These are phyloP conservation scores for Torymus auratus DNA, from an alignment of 2,888 invertebrate genomes.

Conservation along the genomic window DNA sequence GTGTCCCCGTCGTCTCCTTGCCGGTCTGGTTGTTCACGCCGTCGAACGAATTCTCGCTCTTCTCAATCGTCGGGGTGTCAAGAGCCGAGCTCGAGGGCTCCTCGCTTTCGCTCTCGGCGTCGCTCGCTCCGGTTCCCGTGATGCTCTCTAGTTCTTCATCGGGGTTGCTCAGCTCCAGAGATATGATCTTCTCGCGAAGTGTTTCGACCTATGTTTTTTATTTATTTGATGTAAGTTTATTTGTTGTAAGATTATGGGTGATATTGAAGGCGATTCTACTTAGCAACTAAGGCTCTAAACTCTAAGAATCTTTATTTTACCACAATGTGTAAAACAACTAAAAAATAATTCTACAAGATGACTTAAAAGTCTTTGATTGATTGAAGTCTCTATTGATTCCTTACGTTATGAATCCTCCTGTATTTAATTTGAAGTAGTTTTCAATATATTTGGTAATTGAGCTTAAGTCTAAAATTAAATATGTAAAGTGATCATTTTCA, in stretches of 20 bases:
- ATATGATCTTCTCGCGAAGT: slow-evolving; percentile 93
- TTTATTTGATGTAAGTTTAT: neutral
- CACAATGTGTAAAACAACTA: neutral
- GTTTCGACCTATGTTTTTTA: slow-evolving; percentile 86
- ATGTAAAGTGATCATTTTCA: no score
- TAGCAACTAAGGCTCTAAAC: neutral
- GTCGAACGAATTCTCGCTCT: slow-evolving; percentile 67
- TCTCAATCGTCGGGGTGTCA: slow-evolving; percentile 76
- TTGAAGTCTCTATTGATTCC: neutral
- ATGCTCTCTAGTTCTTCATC: slow-evolving; percentile 79
- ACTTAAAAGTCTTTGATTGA: slow-evolving; percentile 20
- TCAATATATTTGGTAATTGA: no score
- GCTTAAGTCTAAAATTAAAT: no score
- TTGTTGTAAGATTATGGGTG: neutral
- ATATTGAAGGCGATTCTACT: slow-evolving; percentile 1
- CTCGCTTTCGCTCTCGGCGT: slow-evolving; percentile 73
- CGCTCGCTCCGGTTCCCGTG: slow-evolving; percentile 71
- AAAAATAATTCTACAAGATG: neutral
- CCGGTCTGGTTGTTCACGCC: slow-evolving; percentile 49
- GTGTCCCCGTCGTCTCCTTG: slow-evolving; percentile 73
- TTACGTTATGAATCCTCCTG: no score
- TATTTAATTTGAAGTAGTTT: no score
- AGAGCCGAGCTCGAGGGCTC: slow-evolving; percentile 72
- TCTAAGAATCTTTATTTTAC: neutral
- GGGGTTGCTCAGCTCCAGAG: slow-evolving; percentile 87